A percentile compares a stretch with the other conserved stretches of the same genome.
Evolutionary conservation across 2,113 vertebrate genomes (phyloP).

Genomic region (Corythoichthys haematopterus): DNA sequence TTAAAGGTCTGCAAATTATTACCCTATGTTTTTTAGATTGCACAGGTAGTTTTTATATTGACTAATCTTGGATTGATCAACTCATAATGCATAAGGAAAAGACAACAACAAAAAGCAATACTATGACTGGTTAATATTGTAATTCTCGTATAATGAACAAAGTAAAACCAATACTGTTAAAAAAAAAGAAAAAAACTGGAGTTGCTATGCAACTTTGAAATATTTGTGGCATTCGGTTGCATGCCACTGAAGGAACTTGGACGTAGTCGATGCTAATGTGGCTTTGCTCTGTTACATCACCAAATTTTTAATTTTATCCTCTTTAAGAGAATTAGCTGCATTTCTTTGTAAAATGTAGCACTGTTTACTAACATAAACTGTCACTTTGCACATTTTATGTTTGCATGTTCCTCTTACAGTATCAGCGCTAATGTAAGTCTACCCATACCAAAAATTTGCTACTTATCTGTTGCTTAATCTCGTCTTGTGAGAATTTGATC

Average conservation of each 20-base stretch:
- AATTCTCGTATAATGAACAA: no score
- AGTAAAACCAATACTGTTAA: no score
- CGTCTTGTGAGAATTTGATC: no score
- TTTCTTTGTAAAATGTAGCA: background rate
- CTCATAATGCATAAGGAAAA: no score
- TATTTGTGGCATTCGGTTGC: background rate
- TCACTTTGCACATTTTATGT: background rate
- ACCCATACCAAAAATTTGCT: no score
- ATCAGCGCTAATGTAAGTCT: background rate
- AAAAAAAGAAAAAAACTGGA: background rate
- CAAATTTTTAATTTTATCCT: background rate
- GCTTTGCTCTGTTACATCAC: background rate
- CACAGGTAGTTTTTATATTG: no score
- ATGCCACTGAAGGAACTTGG: background rate
- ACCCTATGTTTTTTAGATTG: no score
- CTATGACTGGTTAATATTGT: no score
- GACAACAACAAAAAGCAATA: no score
- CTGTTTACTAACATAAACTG: background rate
- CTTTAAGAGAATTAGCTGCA: background rate
- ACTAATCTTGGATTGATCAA: no score
- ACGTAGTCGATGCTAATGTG: background rate
- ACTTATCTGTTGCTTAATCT: no score
- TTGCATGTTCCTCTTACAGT: background rate
- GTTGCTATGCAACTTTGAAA: conserved; percentile 2
- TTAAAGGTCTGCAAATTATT: no score